Evolutionary conservation across 1,140 invertebrate genomes (phyloP), one percentile per base, ranked within the genome.

Genomic region (Argopecten irradians): DNA sequence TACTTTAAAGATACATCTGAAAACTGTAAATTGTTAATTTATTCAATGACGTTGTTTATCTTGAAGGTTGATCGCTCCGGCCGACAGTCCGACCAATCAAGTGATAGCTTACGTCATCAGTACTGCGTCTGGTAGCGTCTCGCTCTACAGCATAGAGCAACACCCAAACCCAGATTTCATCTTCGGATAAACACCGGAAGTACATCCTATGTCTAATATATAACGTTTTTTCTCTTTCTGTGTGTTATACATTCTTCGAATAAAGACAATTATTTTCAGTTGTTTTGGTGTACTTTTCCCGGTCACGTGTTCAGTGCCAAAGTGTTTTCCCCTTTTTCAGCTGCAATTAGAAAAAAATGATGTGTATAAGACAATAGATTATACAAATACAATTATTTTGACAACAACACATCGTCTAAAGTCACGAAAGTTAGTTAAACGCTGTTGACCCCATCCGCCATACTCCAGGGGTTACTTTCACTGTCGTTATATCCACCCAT

Each of bases 51-150:
- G 9, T 87, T 46, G 46, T 82, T n/a, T 71, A 36, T 82, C 36
- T 41, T 41, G 0, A 35, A 88, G 88, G 34, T 88, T 88, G 8
- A 88, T 88, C 19, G n/a, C 83, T 16, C 5, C 41, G 19, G 82
- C 36, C 32, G 22, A 88, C n/a, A 88, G 83, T 55, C 34, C 88
- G 19, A 55, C 34, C 34, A 88, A 88, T 36, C 82, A 33, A 34
- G 85, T 55, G 16, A 39, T 88, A 43, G 82, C 85, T 19, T 88
- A 88, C 55, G 84, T 84, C 8, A 34, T 88, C 22, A 84, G 88
- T 46, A 19, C 36, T 11, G 84, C 34, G 16, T 82, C 43, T 8
- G 88, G 88, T 2, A 85, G 83, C 22, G 83, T 88, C 33, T 71
- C 88, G 32, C 34, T 88, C n/a, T 88, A 71, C 33, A 46, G 85